Base-by-base conservation (phyloP, 2,797 vertebrate species). In the Spinus pinus region DNA sequence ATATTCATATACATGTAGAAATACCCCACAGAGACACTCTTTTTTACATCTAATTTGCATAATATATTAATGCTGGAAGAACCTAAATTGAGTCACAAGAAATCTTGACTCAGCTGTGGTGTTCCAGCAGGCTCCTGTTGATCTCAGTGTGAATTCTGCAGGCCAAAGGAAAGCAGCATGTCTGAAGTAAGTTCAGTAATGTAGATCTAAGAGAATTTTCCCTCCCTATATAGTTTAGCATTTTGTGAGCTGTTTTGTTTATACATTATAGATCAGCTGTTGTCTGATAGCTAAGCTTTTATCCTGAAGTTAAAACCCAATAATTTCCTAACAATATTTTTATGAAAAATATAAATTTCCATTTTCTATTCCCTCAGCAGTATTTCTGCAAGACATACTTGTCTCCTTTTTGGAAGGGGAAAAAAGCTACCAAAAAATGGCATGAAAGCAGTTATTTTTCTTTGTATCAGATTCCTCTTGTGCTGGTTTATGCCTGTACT, bases 191-290 rank as follows among this genome's bases (percentile, higher is more conserved):
- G 51, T 87, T 94, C 96, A 82, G 30, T 93, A 39, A 13, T 35
- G 39, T 56, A 87, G 31, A 92, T 77, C 82, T 89, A 70, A 95
- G 70, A 83, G 49, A 91, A 71, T 93, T 88, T 91, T 80, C 66
- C 47, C 50, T 87, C 49, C 50, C 12, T 20, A 27, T 87, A 71
- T 5, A 67, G 25, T 72, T 80, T 61, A 60, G n/a, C 28, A 25
- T 70, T 64, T 90, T 88, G 12, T 53, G 65, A 60, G 19, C 11
- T 86, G 22, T 60, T 94, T 89, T 83, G 39, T 83, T 94, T 75
- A 81, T 96, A 14, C 42, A 41, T 95, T 95, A 81, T 93, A 93
- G 75, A 93, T 94, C 30, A 66, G 39, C 61, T 90, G 18, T 88
- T 96, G 69, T 83, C 33, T 92, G 37, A 77, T 78, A 86, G 44